Conservation (phyloP, 2,797 vertebrate genomes). For the Falco concolor region DNA sequence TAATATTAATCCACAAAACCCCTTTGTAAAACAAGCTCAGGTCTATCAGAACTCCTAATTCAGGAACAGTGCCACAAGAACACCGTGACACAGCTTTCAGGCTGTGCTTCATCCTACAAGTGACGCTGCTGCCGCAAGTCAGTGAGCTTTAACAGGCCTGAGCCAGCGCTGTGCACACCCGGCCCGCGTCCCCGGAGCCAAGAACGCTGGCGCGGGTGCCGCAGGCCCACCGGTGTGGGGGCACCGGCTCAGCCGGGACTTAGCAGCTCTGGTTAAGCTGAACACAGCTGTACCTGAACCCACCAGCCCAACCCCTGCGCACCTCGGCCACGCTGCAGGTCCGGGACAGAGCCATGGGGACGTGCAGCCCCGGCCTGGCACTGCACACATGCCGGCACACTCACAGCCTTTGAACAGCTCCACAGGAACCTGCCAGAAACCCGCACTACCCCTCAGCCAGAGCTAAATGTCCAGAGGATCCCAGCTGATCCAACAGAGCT, state of each 20-base stretch:
- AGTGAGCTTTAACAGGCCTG: not conserved
- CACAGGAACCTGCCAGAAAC: not conserved
- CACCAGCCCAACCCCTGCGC: not conserved
- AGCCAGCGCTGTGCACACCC: not conserved
- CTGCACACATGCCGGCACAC: not conserved
- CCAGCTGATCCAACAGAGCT: not conserved
- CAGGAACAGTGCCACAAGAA: not conserved
- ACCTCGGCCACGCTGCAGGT: not conserved
- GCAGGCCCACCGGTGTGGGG: not conserved
- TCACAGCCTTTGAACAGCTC: not conserved
- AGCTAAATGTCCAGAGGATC: not conserved
- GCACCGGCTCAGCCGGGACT: fast-evolving
- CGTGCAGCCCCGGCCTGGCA: not conserved
- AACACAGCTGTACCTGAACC: not conserved
- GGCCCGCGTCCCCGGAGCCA: not conserved
- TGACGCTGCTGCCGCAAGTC: not conserved
- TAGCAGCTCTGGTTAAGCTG: not conserved
- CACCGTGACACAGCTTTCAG: not conserved
- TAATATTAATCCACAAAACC: not conserved
- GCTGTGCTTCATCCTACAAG: not conserved
- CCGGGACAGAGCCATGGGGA: not conserved
- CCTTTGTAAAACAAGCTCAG: not conserved
- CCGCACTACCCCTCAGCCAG: not conserved
- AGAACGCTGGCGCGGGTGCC: not conserved
- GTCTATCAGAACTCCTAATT: not conserved